Evolutionary conservation across 1,140 invertebrate genomes (phyloP), one percentile per base, ranked within the genome.

Genomic region (Teleogryllus occipitalis): DNA sequence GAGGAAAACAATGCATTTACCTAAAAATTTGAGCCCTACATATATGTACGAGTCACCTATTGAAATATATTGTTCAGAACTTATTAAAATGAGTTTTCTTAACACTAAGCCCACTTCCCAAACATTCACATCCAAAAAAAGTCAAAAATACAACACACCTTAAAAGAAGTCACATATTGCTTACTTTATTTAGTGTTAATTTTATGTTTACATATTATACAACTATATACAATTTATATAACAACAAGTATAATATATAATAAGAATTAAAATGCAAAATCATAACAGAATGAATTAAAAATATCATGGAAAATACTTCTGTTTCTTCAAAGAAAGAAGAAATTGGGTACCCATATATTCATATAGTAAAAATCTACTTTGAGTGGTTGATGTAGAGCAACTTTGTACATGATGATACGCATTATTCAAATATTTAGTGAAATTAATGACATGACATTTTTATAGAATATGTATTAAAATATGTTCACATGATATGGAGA

Each of bases 331-430:
- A 77, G 46, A 77, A 77, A 22, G 47, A 77, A 77, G 8, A 77
- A 77, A 54, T 77, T 48, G 47, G 15, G 48, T 39, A 77, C 47
- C 76, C 47, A 48, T 77, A 21, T 22, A 48, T 48, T 47, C 48
- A 48, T 77, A 48, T 22, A 48, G 14, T 77, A 77, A 47, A 77
- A 77, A 77, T 77, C 54, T 78, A 22, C 46, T 74, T 22, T 22
- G 65, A 78, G 78, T 74, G 8, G 54, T 27, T 78, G 78, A 78
- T 78, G 77, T 54, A n/a, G 54, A 47, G 48, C 27, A 74, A 47
- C 54, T 78, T 78, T 78, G 78, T 78, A 78, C 78, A 78, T 18
- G 18, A 78, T 78, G 78, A 78, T 78, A 78, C 78, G 78, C 54
- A 78, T 47, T 77, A 77, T 21, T 77, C 8, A 65, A 65, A 65